Base-by-base conservation (phyloP, 1,140 invertebrate species). In the Calephelis virginiensis region DNA sequence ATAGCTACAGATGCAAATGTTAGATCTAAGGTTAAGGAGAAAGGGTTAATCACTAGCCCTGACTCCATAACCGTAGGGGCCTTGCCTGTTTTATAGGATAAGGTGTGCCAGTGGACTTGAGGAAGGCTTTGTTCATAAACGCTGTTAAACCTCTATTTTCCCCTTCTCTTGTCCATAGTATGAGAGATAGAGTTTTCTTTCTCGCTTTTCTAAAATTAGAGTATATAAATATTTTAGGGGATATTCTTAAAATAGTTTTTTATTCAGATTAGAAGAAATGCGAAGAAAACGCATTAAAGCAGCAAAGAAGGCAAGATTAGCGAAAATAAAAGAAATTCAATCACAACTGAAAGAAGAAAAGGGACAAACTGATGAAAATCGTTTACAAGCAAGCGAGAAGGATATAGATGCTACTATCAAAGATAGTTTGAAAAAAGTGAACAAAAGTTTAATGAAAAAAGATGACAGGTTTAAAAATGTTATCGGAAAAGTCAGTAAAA, bases 401-500 rank as follows among this genome's bases (percentile, higher is more conserved):
- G 78, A 90, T 61, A 83, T 87, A 5, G 83, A 90, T 63, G 69
- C 71, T 0, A 75, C 75, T 0, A 89, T 91, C 13, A 92, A 85
- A 73, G 71, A 80, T 10, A 78, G 79, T 13, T 49, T 91, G 47
- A 92, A 89, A 69, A 86, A 82, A 76, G 82, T 90, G 1, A 91
- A 92, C 50, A 91, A 89, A 68, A 80, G 63, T 14, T 71, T 91
- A 9, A 92, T 91, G 87, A 90, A 89, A 65, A 90, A 89, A 69
- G 88, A 92, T 61, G 82, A 87, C 6, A 77, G 91, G 38, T 92
- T 92, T 50, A 91, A 92, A 67, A 87, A 93, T 77, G 85, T 92
- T 9, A 91, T 93, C 5, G 92, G 92, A 10, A 92, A 93, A 75
- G 81, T 92, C 9, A 91, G 85, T 28, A 92, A 91, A 69, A 89